Evolutionary conservation across 2,797 vertebrate genomes (phyloP).

Genomic region (Graptemys geographica): DNA sequence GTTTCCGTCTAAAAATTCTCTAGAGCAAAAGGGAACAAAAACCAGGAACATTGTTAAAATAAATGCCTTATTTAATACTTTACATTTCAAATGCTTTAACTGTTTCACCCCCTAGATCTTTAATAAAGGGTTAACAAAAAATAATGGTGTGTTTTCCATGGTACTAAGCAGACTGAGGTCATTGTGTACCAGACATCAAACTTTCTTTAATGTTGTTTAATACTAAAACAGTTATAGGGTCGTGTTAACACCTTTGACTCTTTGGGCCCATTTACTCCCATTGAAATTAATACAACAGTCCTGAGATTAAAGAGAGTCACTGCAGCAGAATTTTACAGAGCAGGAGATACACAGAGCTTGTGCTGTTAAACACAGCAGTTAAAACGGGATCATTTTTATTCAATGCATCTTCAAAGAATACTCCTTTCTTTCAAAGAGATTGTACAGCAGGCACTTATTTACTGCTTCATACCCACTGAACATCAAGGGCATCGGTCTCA

Average conservation of each 20-base stretch:
- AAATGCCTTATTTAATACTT: not conserved
- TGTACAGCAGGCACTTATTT: not conserved
- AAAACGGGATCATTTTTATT: conserved; percentile 1
- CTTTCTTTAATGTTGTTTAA: not conserved
- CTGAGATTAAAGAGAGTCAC: not conserved
- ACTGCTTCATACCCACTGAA: not conserved
- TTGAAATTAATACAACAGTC: not conserved
- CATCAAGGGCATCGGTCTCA: not conserved
- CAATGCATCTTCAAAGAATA: conserved; percentile 10
- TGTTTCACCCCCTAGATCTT: not conserved
- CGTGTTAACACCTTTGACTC: not conserved
- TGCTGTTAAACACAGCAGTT: not conserved
- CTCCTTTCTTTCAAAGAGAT: not conserved
- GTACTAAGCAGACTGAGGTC: not conserved
- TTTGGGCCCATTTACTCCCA: not conserved
- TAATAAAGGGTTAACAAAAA: not conserved
- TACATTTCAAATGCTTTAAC: not conserved
- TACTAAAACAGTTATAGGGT: not conserved
- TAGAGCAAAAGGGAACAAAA: not conserved
- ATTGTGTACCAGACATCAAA: not conserved
- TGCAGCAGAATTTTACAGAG: not conserved
- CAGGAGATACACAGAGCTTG: not conserved
- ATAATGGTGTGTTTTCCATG: not conserved
- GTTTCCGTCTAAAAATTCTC: not conserved
- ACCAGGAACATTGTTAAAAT: not conserved